phyloP scores from a whole-genome alignment of 2,888 invertebrate genomes.

The Eupeodes latifasciatus region DNA sequence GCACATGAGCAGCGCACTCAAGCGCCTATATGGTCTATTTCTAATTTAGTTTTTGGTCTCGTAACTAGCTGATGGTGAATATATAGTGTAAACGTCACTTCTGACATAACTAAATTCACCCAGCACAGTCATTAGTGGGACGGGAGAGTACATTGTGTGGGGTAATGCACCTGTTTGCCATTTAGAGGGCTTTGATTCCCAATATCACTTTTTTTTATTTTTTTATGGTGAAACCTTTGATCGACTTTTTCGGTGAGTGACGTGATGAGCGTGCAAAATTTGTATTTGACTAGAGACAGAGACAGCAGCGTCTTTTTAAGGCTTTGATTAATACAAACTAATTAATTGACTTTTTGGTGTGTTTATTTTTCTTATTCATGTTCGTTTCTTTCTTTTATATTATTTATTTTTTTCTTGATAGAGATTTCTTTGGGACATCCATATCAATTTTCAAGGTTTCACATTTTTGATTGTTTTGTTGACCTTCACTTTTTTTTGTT shows the following conservation, averaged over 20 bases:
- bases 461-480: slow-evolving; percentile 45
- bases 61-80: slow-evolving; percentile 30
- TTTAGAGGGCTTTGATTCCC: slow-evolving; percentile 2
- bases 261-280: slow-evolving; percentile 30
- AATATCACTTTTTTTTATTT: background rate
- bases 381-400: background rate
- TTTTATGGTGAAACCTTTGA: slow-evolving; percentile 10
- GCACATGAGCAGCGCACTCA: slow-evolving; percentile 51
- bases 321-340: slow-evolving; percentile 64
- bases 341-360: slow-evolving; percentile 39
- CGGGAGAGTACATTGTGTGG: background rate
- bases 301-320: slow-evolving; percentile 30
- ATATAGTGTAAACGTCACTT: slow-evolving; percentile 12
- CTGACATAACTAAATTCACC: slow-evolving; percentile 71
- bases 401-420: background rate
- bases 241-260: slow-evolving; percentile 3
- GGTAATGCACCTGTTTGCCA: slow-evolving; percentile 44
- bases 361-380: slow-evolving; percentile 7
- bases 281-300: slow-evolving; percentile 44
- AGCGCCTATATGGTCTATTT: slow-evolving; percentile 62
- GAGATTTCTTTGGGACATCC: slow-evolving; percentile 17
- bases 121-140: background rate
- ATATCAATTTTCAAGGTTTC: slow-evolving; percentile 51
- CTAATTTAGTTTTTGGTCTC: slow-evolving; percentile 56
- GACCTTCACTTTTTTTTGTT: slow-evolving; percentile 51